A percentile compares a stretch with the other conserved stretches of the same genome.
These are phyloP conservation scores for Conops quadrifasciatus DNA, from an alignment of 2,888 invertebrate species.

Conservation along the genomic window DNA sequence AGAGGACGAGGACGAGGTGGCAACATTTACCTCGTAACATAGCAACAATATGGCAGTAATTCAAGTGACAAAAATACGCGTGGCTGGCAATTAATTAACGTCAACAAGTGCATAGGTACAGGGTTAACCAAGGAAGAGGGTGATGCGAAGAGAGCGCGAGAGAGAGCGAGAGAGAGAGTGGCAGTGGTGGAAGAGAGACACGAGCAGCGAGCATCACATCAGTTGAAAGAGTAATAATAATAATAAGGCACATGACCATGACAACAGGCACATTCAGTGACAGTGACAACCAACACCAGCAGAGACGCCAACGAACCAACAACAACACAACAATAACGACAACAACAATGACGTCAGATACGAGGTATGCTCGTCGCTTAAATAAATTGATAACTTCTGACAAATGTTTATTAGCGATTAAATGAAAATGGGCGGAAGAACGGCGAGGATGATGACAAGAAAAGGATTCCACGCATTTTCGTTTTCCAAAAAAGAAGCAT, in stretches of 20 bases:
- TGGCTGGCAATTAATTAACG: conserved; percentile 32
- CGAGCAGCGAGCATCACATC: too few relatives aligned
- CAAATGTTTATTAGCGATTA: conserved; percentile 19
- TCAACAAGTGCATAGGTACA: not conserved
- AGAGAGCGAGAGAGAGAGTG: not conserved
- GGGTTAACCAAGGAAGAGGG: too few relatives aligned
- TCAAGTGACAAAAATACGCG: conserved; percentile 31
- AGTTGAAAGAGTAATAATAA: not conserved
- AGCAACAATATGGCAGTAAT: conserved; percentile 15
- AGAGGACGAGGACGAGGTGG: not conserved
- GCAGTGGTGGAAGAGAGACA: too few relatives aligned
- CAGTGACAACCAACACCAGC: not conserved
- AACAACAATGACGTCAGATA: not conserved
- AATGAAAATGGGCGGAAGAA: not conserved
- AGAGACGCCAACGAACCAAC: not conserved
- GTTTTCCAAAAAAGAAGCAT: not conserved
- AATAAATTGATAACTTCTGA: conserved; percentile 28
- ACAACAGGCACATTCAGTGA: not conserved
- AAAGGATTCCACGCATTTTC: not conserved
- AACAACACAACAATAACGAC: conserved; percentile 1
- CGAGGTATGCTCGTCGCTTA: not conserved
- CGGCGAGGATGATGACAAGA: not conserved
- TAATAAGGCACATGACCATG: not conserved
- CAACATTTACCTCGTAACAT: conserved; percentile 8
- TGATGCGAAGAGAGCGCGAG: too few relatives aligned